Percentiles rank a stretch among this genome's conserved stretches.
Conservation (phyloP, 2,797 vertebrate genomes). For the Argya squamiceps region DNA sequence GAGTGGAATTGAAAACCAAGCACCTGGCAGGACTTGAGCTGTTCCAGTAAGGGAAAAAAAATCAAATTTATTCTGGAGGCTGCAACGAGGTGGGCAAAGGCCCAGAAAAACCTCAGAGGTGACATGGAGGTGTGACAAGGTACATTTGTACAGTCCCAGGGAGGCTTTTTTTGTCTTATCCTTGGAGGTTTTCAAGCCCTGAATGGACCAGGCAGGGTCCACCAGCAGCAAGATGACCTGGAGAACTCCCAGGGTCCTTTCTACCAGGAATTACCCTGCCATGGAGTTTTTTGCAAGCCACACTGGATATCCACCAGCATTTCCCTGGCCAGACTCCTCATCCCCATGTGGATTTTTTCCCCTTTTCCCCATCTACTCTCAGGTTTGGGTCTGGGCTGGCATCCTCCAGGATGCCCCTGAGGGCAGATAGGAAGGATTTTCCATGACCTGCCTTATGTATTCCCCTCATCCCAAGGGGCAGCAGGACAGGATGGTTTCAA, state of each 20-base stretch:
- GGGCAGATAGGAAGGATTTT: background rate
- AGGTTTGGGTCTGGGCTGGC: background rate
- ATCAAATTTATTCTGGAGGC: background rate
- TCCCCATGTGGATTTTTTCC: background rate
- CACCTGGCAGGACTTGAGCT: background rate
- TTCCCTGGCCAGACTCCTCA: background rate
- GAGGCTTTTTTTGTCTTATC: background rate
- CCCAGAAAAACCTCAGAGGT: background rate
- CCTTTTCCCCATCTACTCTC: background rate
- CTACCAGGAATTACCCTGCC: background rate
- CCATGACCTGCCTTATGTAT: background rate
- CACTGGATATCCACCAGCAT: fast-evolving
- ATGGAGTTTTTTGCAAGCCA: background rate
- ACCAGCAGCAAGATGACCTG: background rate
- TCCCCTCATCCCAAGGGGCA: background rate
- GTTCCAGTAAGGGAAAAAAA: background rate
- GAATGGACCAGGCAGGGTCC: background rate
- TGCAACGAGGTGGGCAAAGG: background rate
- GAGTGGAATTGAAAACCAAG: background rate
- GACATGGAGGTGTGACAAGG: fast-evolving
- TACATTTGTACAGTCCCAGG: background rate
- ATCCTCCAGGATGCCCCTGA: background rate
- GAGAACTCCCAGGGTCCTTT: fast-evolving
- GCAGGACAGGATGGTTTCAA: background rate
- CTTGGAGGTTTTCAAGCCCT: background rate